A percentile compares a stretch with the other conserved stretches of the same genome.
Conservation (phyloP, 2,113 vertebrate genomes). For the Xenopus borealis region DNA sequence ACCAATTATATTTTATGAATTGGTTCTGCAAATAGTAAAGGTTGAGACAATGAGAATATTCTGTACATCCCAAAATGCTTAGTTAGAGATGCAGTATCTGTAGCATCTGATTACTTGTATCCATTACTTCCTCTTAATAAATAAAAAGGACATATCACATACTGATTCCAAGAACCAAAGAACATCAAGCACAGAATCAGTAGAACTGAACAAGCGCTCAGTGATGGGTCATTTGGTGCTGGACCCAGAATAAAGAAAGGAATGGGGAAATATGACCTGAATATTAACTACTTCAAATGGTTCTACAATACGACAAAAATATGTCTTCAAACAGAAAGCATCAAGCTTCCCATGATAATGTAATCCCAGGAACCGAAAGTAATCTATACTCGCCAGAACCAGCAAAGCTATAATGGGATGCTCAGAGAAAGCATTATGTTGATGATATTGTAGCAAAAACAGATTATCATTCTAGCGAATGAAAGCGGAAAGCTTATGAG, state of each 20-base stretch:
- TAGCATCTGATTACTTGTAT: no score
- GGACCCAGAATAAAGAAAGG: neutral
- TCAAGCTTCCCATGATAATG: slow-evolving; percentile 15
- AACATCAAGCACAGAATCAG: no score
- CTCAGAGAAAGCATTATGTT: slow-evolving; percentile 21
- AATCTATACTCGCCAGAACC: slow-evolving; percentile 2
- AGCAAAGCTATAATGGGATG: slow-evolving; percentile 4
- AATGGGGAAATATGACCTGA: neutral
- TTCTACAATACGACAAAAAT: neutral
- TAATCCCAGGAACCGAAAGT: slow-evolving; percentile 16
- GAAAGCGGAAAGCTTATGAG: slow-evolving; percentile 1
- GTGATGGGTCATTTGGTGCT: no score
- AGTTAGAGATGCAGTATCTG: no score
- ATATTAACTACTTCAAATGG: slow-evolving; percentile 3
- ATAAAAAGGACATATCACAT: no score
- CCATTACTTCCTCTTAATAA: no score
- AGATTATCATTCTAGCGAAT: slow-evolving; percentile 16
- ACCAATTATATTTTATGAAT: no score
- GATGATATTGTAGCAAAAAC: slow-evolving; percentile 23
- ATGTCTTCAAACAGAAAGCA: slow-evolving; percentile 4
- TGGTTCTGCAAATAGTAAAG: no score
- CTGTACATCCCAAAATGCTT: no score
- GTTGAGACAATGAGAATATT: no score
- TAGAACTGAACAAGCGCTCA: no score
- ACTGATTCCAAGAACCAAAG: no score